Evolutionary conservation across 2,797 vertebrate species (phyloP).

Genomic region (Phylloscopus collybita): DNA sequence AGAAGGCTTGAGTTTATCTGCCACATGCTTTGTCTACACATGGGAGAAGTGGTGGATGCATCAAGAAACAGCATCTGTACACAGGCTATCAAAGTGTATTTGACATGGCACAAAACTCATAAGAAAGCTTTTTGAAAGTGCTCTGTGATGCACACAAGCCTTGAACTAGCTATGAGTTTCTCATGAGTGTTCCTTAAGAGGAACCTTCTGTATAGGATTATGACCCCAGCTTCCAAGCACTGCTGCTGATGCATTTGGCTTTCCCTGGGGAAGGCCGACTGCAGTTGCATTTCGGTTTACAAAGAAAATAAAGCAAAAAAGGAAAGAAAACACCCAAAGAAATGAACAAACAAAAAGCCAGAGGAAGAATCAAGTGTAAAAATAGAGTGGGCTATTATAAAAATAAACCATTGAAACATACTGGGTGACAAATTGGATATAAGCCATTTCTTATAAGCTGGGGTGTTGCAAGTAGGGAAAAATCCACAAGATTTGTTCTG

Average conservation of each 20-base stretch:
- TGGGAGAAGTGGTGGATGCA: neutral
- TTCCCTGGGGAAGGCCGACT: neutral
- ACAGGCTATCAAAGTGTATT: neutral
- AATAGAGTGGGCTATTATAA: neutral
- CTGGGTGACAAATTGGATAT: neutral
- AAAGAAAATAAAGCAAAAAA: neutral
- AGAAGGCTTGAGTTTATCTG: neutral
- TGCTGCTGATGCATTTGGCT: neutral
- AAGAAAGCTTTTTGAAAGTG: neutral
- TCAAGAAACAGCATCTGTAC: neutral
- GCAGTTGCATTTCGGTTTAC: neutral
- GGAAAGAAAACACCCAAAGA: neutral
- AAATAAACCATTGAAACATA: neutral
- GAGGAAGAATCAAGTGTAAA: neutral
- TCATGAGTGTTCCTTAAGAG: neutral
- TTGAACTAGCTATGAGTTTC: neutral
- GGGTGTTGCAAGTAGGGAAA: neutral
- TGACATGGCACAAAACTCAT: neutral
- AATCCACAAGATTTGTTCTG: neutral
- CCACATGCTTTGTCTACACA: rapidly evolving
- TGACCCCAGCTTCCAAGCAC: neutral
- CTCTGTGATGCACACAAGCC: neutral
- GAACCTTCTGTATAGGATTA: neutral
- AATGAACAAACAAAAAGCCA: neutral
- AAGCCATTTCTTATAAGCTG: neutral